Evolutionary conservation across 2,113 vertebrate genomes (phyloP).

Genomic region (Campylomormyrus numenius): DNA sequence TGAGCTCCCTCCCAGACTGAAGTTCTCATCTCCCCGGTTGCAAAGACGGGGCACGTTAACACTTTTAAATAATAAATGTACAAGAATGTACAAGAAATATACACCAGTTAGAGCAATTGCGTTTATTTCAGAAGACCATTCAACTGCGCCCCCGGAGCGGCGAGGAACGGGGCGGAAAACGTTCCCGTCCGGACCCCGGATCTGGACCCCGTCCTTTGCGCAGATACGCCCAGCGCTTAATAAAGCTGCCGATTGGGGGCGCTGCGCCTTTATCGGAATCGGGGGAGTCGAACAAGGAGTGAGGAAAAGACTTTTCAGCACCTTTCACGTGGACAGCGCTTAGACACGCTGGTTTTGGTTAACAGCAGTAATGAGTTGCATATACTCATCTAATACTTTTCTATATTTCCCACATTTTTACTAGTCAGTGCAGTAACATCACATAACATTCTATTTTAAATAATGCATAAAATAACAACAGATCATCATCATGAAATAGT

Average conservation of each 20-base stretch:
- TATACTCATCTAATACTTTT: not conserved
- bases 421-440: not conserved
- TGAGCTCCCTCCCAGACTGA: not conserved
- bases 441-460: not conserved
- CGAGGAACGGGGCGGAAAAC: not conserved
- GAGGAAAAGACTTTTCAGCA: slow-evolving; percentile 28
- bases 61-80: not conserved
- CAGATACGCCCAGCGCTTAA: slow-evolving; percentile 5
- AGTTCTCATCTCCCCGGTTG: not conserved
- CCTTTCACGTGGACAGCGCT: slow-evolving; percentile 31
- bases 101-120: not conserved
- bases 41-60: not conserved
- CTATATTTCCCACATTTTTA: not conserved
- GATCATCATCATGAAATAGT: not conserved
- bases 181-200: not conserved
- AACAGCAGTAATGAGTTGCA: not conserved
- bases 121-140: not conserved
- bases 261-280: not conserved
- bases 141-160: not conserved
- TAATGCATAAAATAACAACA: not conserved
- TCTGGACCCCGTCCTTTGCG: not conserved
- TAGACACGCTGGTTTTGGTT: not conserved
- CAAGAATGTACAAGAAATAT: not conserved
- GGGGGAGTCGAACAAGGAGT: not conserved
- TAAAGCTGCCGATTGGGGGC: slow-evolving; percentile 7